Evolutionary conservation across 2,888 invertebrate species (phyloP), one percentile per base, ranked within the genome.

Genomic region (Apoderus coryli): DNA sequence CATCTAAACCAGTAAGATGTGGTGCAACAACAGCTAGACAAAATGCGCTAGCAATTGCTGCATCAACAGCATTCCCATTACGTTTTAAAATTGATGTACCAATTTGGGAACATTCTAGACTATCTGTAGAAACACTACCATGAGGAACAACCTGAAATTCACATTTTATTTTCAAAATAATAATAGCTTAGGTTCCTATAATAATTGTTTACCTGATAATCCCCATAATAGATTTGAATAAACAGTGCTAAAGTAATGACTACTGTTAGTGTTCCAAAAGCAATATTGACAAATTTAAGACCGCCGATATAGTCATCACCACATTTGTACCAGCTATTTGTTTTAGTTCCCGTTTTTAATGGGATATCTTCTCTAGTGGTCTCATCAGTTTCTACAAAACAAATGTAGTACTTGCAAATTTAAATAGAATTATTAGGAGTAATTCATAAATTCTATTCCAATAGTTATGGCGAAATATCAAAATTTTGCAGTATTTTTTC

Each of bases 21-120:
- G 78, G 77, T 41, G 75, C 67, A 11, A 76, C 65, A 16, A 81
- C 74, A 27, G 76, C 69, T 41, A 79, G 65, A 54, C 85, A 86
- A 34, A 85, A 64, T 23, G 76, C 68, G 28, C 76, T 67, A 16
- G 76, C 75, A 30, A 76, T 66, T 16, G 78, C 75, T 32, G 81
- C 82, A 62, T 85, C 84, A 0, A 78, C 63, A 13, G 82, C 77
- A 59, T 66, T 72, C n/a, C 81, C 81, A 25, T 74, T 75, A 42
- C 64, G 60, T 53, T 72, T 67, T 43, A 85, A 60, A 45, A 73
- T 63, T 43, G 63, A 62, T 10, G 73, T 67, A 27, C 81, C 84
- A 32, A 78, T 69, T 44, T 66, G 61, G 13, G 81, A 77, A 60
- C 85, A 85, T 47, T 68, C 65, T 40, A 64, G 63, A 46, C 67